phyloP scores from a whole-genome alignment of 2,113 vertebrate genomes.

The Micromys minutus region DNA sequence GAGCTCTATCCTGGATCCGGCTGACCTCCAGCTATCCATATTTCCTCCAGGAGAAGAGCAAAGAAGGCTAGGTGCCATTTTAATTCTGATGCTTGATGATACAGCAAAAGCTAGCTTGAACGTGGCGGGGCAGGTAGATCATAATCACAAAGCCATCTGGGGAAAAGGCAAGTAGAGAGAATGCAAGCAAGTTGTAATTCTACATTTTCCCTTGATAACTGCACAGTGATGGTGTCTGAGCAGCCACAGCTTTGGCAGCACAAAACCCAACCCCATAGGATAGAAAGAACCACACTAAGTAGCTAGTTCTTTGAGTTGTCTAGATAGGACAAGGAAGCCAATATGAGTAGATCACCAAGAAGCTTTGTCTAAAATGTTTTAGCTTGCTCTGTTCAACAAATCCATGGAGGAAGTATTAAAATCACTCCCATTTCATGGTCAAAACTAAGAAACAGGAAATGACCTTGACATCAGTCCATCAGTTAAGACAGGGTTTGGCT shows the following conservation, averaged over 20 bases:
- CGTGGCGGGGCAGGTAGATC: background rate
- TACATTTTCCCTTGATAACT: background rate
- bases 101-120: background rate
- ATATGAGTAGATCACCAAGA: background rate
- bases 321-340: background rate
- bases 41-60: background rate
- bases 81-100: conserved; percentile 9
- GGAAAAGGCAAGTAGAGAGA: background rate
- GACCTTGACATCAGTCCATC: background rate
- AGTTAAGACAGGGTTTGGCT: background rate
- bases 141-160: background rate
- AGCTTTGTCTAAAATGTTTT: conserved; percentile 13
- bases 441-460: background rate
- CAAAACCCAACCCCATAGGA: background rate
- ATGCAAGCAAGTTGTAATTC: background rate
- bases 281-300: background rate
- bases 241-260: background rate
- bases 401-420: background rate
- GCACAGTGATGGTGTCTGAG: background rate
- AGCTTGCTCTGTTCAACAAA: background rate
- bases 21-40: background rate
- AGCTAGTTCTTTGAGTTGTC: background rate
- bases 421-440: background rate
- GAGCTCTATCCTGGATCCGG: conserved; percentile 9
- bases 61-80: background rate